Conservation (phyloP, 2,888 invertebrate genomes). For the Ellobium chinense region DNA sequence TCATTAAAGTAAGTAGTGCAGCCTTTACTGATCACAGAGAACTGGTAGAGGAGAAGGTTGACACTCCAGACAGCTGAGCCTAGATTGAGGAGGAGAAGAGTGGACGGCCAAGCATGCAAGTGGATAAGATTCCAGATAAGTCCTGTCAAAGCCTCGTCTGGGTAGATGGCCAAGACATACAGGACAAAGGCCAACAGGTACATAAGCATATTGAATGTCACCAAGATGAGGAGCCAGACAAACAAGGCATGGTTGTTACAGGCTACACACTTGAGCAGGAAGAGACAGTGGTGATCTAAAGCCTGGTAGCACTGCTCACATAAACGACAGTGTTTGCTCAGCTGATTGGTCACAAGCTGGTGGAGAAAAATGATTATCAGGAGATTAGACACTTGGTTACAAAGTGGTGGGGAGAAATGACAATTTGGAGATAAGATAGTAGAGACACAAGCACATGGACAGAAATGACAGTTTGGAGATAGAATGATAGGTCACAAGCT, state of each 20-base stretch:
- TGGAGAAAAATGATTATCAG: no score
- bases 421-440: no score
- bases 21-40: conserved; percentile 66
- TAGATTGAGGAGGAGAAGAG: conserved; percentile 65
- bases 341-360: conserved; percentile 16
- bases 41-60: conserved; percentile 67
- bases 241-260: conserved; percentile 74
- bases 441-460: no score
- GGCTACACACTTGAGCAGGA: conserved; percentile 75
- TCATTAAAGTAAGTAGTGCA: conserved; percentile 67
- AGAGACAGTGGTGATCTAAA: conserved; percentile 78
- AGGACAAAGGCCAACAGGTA: conserved; percentile 66
- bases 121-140: conserved; percentile 55
- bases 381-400: no score
- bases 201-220: conserved; percentile 55
- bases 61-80: conserved; percentile 69
- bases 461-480: no score
- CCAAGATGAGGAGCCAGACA: conserved; percentile 62
- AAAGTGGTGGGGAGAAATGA: no score
- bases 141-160: conserved; percentile 33
- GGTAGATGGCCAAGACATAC: conserved; percentile 51
- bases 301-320: conserved; percentile 73
- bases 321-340: conserved; percentile 75
- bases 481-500: no score
- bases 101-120: conserved; percentile 66